Evolutionary conservation across 2,888 invertebrate genomes (phyloP), one percentile per base, ranked within the genome.

Genomic region (Timema cristinae): DNA sequence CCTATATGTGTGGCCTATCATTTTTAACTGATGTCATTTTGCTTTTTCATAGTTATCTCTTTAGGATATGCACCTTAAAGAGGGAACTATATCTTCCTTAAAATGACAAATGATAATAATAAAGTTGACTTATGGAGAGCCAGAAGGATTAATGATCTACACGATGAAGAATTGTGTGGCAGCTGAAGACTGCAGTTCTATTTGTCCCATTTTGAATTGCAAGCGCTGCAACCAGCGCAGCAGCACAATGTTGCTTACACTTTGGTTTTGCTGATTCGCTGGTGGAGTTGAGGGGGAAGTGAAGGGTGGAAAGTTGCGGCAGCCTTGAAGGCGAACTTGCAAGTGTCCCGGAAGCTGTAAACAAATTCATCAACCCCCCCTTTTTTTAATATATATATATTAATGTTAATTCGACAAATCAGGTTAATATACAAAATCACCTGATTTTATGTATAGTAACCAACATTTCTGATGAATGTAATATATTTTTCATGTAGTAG

Each of bases 131-230:
- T 32, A 32, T 32, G 32, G 32, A 32, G 32, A 32, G 4, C 32
- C 32, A 32, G 32, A 32, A 32, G 32, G 32, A 32, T 32, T 32
- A 32, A 32, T 1, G 32, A 32, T 32, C 32, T 32, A 91, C 78
- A 91, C 87, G 51, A 90, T 89, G 82, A 93, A 95, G 83, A 95
- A 94, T 80, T 95, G 95, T 8, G 93, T 93, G n/a, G 93, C 94
- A 69, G 93, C 92, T 0, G 94, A 94, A 2, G 94, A 94, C 82
- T 96, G 95, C 75, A 95, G 84, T 83, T 99, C 98, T 71, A 97
- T 92, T 84, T 98, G 98, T 7, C 97, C 97, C 91, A 99, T 97
- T 86, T 98, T 98, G 81, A 98, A 97, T 81, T 98, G 95, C 74
- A 98, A 86, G 68, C 96, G 87, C 82, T 96, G 95, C 71, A 99